Base-by-base conservation (phyloP, 2,113 vertebrate species). In the Leptobrachium ailaonicum region DNA sequence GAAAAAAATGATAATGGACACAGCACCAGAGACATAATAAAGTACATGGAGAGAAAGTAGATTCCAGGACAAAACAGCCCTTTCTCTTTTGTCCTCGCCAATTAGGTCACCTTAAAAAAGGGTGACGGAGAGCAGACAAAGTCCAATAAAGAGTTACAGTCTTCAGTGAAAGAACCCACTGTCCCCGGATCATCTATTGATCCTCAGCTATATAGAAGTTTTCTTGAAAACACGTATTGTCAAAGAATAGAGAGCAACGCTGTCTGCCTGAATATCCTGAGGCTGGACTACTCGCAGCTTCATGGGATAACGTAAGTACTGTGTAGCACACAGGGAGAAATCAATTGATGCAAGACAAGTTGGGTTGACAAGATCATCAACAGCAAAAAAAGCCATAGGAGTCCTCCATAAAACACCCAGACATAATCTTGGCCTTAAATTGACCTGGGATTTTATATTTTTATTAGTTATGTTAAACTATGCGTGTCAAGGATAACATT, bases 151-250 rank as follows among this genome's bases (percentile, higher is more conserved):
- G 66, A 42, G 53, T 69, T 50, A 81, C 54, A 81, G 62, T 58
- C 71, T 50, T 11, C 62, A 73, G 6, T 81, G 79, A 81, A 81
- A 75, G 20, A 43, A 81, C 41, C 63, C 63, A 73, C 70, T 80
- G 77, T 77, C 47, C 66, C 75, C 40, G 58, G 32, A 60, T 80
- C 77, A 13, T 64, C 77, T 75, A 69, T 74, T 75, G 71, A 80
- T 68, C 32, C 64, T 60, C 50, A 53, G 13, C 63, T 73, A 79
- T 79, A 79, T 42, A 69, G 32, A 60, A 73, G 54, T 4, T 6
- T 58, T 67, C 20, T 66, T 73, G 70, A 73, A 80, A 74, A 74
- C 71, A 68, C 45, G 66, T 80, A 74, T 74, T 80, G 78, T 74
- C 41, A 44, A 74, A 54, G 53, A 66, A 73, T 44, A 66, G 62